Evolutionary conservation across 1,140 invertebrate genomes (phyloP).

Genomic region (Pogonognathellus flavescens): DNA sequence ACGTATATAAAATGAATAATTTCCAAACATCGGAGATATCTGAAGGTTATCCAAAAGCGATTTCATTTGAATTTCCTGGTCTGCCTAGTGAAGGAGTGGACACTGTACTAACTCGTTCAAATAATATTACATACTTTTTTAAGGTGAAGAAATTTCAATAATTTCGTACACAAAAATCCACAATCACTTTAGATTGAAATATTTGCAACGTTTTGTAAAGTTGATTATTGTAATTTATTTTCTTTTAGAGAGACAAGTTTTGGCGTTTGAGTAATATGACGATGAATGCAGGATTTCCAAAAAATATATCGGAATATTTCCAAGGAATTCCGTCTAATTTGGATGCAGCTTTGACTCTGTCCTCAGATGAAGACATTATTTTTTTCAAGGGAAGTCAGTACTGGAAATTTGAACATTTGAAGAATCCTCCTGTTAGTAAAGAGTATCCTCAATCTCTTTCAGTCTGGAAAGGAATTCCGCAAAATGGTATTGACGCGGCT

Average conservation of each 20-base stretch:
- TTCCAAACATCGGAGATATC: constrained; percentile 75
- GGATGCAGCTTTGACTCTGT: constrained; percentile 89
- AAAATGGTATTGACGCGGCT: constrained; percentile 84
- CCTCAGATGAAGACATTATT: constrained; percentile 82
- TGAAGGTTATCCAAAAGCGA: constrained; percentile 81
- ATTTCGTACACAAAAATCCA: no score
- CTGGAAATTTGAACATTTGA: constrained; percentile 92
- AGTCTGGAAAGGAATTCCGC: constrained; percentile 92
- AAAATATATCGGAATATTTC: constrained; percentile 90
- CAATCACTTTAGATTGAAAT: no score
- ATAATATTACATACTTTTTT: constrained; percentile 73
- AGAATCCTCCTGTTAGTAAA: constrained; percentile 84
- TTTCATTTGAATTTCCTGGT: constrained; percentile 72
- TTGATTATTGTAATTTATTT: no score
- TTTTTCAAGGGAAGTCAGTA: constrained; percentile 79
- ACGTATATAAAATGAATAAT: constrained; percentile 13
- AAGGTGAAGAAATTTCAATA: no score
- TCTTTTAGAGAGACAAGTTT: no score
- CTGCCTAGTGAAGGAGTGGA: constrained; percentile 85
- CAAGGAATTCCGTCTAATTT: constrained; percentile 86
- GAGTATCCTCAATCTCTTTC: constrained; percentile 89
- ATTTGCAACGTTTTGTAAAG: no score
- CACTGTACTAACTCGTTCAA: constrained; percentile 74
- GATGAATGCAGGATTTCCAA: constrained; percentile 90
- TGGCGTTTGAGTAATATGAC: constrained; percentile 90